Percentiles rank a stretch among this genome's conserved stretches.
Evolutionary conservation across 1,140 invertebrate genomes (phyloP).

Genomic region (Ceratina australensis): DNA sequence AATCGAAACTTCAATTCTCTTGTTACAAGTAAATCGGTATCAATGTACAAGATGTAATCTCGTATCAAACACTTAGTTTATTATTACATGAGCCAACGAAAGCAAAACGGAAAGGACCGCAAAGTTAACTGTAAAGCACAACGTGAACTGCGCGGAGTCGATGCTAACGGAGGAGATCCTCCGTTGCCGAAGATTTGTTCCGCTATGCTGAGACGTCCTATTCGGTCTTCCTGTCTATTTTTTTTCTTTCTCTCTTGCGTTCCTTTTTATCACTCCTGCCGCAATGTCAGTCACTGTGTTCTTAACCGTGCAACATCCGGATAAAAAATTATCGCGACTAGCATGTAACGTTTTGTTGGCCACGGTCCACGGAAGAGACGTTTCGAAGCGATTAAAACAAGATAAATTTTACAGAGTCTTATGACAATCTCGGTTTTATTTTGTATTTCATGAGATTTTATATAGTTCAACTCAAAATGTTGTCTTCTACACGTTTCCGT

Average conservation of each 20-base stretch:
- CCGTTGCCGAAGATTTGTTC: slow-evolving; percentile 70
- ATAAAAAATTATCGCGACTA: not conserved
- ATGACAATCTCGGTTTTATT: not conserved
- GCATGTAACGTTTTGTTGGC: not conserved
- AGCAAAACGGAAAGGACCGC: slow-evolving; percentile 39
- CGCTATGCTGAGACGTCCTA: slow-evolving; percentile 59
- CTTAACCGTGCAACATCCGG: slow-evolving; percentile 12
- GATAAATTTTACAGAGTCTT: not conserved
- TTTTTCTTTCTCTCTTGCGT: slow-evolving; percentile 3
- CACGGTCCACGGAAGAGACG: not conserved
- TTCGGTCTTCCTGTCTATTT: slow-evolving; percentile 8
- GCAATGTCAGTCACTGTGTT: slow-evolving; percentile 7
- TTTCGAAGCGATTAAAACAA: not conserved
- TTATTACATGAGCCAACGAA: slow-evolving; percentile 23
- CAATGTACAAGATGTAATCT: not conserved
- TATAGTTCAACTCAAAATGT: too few relatives aligned
- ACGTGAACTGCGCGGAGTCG: slow-evolving; percentile 59
- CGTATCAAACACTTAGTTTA: not conserved
- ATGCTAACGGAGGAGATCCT: slow-evolving; percentile 59
- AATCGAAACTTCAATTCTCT: too few relatives aligned
- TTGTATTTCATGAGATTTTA: not conserved
- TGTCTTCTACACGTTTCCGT: too few relatives aligned
- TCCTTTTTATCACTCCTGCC: not conserved
- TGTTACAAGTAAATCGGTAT: too few relatives aligned
- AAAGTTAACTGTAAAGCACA: slow-evolving; percentile 73